Evolutionary conservation across 2,888 invertebrate species (phyloP).

Genomic region (Ormyrus labotus): DNA sequence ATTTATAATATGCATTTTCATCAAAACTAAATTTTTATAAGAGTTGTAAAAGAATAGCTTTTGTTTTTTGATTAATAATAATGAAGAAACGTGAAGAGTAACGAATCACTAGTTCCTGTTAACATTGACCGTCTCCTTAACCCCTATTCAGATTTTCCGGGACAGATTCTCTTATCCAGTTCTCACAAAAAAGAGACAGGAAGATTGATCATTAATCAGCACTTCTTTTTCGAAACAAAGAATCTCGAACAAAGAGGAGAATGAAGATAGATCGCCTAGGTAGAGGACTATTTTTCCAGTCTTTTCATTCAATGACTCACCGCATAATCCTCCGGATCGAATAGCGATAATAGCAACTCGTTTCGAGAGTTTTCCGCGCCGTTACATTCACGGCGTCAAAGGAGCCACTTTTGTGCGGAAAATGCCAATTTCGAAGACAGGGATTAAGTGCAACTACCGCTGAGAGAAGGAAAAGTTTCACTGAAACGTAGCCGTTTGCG

Average conservation of each 20-base stretch:
- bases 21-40: too few relatives aligned
- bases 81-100: too few relatives aligned
- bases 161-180: too few relatives aligned
- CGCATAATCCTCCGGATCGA: constrained; percentile 23
- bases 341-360: constrained; percentile 18
- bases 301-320: neutral
- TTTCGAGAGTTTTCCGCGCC: constrained; percentile 22
- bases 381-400: constrained; percentile 11
- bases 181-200: too few relatives aligned
- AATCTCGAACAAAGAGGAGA: neutral
- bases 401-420: neutral
- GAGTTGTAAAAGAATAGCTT: too few relatives aligned
- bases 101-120: too few relatives aligned
- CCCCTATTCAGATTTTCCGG: too few relatives aligned
- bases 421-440: constrained; percentile 3
- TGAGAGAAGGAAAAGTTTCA: constrained; percentile 1
- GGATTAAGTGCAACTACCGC: neutral
- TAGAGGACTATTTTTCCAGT: neutral
- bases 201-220: too few relatives aligned
- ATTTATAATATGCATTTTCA: too few relatives aligned
- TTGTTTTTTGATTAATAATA: too few relatives aligned
- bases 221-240: too few relatives aligned
- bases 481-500: neutral
- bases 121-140: too few relatives aligned
- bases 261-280: constrained; percentile 17